These are phyloP conservation scores for Centropus unirufus DNA, from an alignment of 2,113 vertebrate genomes.

Conservation along the genomic window DNA sequence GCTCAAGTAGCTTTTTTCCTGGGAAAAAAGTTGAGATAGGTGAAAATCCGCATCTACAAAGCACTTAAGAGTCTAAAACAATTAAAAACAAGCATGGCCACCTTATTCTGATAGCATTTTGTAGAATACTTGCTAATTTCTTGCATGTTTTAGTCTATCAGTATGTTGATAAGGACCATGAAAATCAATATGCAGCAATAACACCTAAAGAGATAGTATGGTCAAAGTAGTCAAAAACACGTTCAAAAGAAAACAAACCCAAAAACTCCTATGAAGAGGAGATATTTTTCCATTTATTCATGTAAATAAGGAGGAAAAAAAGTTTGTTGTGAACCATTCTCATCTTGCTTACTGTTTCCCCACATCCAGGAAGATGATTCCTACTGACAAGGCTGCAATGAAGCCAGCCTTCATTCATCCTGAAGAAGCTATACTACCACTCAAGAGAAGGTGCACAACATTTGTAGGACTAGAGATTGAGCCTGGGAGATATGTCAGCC, in stretches of 20 bases:
- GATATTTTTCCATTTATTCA: background rate
- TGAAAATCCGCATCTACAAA: background rate
- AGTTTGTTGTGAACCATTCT: background rate
- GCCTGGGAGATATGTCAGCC: background rate
- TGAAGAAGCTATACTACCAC: background rate
- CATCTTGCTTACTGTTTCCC: fast-evolving
- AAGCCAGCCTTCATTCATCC: background rate
- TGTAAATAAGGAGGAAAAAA: background rate
- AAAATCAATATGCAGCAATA: too few relatives aligned
- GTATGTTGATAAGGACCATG: background rate
- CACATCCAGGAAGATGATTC: background rate
- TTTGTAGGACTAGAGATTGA: background rate
- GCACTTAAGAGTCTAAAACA: background rate
- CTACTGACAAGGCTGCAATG: background rate
- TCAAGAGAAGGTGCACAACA: background rate
- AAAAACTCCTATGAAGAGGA: background rate
- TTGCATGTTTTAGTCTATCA: background rate
- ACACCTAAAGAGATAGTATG: too few relatives aligned
- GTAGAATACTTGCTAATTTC: background rate
- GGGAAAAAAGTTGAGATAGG: background rate
- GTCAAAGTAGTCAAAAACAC: too few relatives aligned
- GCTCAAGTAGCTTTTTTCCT: background rate
- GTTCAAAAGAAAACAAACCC: too few relatives aligned
- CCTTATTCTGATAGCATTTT: background rate
- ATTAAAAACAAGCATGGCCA: background rate